Conservation (phyloP, 2,113 vertebrate genomes). For the Probosciger aterrimus region DNA sequence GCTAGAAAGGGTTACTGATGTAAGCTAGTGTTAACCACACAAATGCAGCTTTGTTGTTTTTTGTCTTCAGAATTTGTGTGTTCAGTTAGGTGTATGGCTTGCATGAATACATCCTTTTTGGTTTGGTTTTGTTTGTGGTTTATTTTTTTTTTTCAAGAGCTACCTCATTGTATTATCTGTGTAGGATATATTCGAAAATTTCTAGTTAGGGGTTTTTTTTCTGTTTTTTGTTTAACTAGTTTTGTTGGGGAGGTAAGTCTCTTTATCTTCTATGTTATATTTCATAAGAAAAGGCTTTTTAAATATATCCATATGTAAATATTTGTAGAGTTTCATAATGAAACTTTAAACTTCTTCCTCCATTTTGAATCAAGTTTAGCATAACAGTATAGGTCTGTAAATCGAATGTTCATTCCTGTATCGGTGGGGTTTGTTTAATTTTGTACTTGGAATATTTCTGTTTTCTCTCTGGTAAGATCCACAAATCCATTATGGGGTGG, state of each 20-base stretch:
- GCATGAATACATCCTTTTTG: neutral
- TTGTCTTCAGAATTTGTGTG: neutral
- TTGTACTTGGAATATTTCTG: neutral
- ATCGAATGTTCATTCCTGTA: neutral
- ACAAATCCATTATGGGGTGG: neutral
- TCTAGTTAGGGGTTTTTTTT: neutral
- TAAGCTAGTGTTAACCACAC: neutral
- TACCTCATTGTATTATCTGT: neutral
- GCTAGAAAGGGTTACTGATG: neutral
- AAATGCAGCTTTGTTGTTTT: neutral
- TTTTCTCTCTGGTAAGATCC: neutral
- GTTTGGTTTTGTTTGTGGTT: too few relatives aligned
- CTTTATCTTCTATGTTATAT: neutral
- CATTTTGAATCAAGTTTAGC: neutral
- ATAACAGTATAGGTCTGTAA: neutral
- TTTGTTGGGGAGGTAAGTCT: neutral
- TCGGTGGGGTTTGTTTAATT: neutral
- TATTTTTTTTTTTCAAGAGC: neutral
- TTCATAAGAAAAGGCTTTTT: neutral
- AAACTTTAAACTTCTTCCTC: neutral
- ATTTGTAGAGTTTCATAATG: neutral
- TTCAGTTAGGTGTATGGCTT: neutral
- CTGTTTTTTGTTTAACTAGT: neutral
- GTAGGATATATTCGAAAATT: neutral
- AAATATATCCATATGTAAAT: neutral